Conservation (phyloP, 2,888 invertebrate genomes). For the Ommatoiulus sabulosus region DNA sequence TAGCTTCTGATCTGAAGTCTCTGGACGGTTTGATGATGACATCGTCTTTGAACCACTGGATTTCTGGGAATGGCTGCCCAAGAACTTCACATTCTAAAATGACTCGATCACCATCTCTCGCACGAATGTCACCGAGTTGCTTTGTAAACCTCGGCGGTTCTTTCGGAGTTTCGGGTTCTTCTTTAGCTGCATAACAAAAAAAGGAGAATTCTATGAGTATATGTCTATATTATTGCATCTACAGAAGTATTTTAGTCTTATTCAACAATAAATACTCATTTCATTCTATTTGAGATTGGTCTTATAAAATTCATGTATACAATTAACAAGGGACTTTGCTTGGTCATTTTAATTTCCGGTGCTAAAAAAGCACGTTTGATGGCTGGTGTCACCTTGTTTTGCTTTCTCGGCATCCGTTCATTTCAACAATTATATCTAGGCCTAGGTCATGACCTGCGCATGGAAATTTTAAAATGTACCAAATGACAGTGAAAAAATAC, state of each 20-base stretch:
- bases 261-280: neutral
- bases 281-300: neutral
- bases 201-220: neutral
- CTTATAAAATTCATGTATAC: neutral
- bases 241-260: neutral
- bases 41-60: slow-evolving; percentile 65
- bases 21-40: slow-evolving; percentile 75
- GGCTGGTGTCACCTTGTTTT: neutral
- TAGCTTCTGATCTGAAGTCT: slow-evolving; percentile 77
- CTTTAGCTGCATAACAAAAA: slow-evolving; percentile 2
- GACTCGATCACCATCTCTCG: slow-evolving; percentile 72
- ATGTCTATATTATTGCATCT: neutral
- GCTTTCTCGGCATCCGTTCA: neutral
- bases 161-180: neutral
- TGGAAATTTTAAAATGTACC: neutral
- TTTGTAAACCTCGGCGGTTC: slow-evolving; percentile 31
- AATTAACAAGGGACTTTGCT: neutral
- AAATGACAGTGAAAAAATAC: neutral
- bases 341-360: neutral
- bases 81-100: slow-evolving; percentile 76
- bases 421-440: neutral
- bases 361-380: neutral
- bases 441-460: neutral
- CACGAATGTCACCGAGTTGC: neutral
- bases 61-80: slow-evolving; percentile 69